Conservation (phyloP, 2,888 invertebrate genomes). For the Ochropacha duplaris region DNA sequence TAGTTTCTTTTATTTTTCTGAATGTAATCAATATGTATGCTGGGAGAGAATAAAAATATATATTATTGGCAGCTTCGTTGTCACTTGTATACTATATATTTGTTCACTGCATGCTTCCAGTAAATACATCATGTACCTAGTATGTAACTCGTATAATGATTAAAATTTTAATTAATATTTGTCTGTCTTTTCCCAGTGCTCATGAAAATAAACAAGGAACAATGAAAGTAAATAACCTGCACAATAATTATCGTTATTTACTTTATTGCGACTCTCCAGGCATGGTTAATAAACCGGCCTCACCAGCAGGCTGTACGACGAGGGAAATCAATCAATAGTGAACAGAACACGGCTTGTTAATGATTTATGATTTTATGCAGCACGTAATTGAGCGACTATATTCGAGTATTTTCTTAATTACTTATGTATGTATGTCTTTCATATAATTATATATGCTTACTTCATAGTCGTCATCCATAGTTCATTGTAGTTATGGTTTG, state of each 20-base stretch:
- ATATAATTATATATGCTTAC: neutral
- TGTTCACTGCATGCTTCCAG: no score
- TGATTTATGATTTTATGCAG: constrained; percentile 28
- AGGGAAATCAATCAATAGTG: constrained; percentile 38
- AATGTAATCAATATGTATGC: no score
- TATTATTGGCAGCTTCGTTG: no score
- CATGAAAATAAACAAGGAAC: neutral
- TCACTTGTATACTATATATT: no score
- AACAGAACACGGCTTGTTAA: constrained; percentile 26
- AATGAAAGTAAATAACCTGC: neutral
- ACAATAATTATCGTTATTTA: neutral
- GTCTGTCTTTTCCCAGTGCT: neutral
- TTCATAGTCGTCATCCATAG: no score
- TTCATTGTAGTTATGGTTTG: no score
- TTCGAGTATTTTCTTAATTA: neutral
- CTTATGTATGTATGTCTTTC: neutral
- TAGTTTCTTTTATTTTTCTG: no score
- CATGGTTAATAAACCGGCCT: constrained; percentile 25
- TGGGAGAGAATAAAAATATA: no score
- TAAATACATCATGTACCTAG: no score
- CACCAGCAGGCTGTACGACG: constrained; percentile 31
- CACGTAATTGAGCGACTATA: constrained; percentile 29
- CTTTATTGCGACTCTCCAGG: constrained; percentile 1
- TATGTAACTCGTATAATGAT: no score
- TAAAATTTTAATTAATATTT: neutral